Evolutionary conservation across 2,888 invertebrate genomes (phyloP).

Genomic region (Eilema caniola): DNA sequence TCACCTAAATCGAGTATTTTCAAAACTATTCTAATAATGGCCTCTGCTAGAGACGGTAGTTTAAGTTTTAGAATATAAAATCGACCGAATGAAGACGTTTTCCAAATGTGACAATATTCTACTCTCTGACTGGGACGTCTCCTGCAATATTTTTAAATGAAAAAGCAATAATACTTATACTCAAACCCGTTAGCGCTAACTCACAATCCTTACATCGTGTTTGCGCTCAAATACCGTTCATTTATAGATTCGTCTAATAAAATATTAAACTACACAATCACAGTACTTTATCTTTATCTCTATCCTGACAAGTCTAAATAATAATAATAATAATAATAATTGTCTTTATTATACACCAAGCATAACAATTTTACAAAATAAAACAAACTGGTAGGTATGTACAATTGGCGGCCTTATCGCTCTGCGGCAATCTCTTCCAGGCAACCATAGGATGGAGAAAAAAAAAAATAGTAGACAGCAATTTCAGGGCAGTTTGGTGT

Average conservation of each 20-base stretch:
- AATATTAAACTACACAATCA: not conserved
- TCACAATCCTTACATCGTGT: not conserved
- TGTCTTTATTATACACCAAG: too few species aligned
- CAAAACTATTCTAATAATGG: slow-evolving; percentile 16
- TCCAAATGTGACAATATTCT: not conserved
- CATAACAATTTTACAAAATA: too few species aligned
- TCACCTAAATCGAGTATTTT: slow-evolving; percentile 17
- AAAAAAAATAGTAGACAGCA: too few species aligned
- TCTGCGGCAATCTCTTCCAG: too few species aligned
- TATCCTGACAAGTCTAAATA: too few species aligned
- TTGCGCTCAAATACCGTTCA: not conserved
- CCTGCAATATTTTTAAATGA: not conserved
- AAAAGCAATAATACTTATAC: not conserved
- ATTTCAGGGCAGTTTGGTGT: too few species aligned
- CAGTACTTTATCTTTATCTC: slow-evolving; percentile 13
- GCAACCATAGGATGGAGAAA: too few species aligned
- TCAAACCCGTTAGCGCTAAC: not conserved
- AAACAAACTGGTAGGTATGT: too few species aligned
- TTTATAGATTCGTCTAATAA: not conserved
- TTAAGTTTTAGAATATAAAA: too few species aligned
- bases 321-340: too few species aligned
- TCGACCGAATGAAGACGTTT: not conserved
- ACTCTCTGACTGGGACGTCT: not conserved
- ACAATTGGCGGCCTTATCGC: too few species aligned
- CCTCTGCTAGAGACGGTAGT: not conserved